Evolutionary conservation across 2,888 invertebrate species (phyloP).

Genomic region (Ischnura elegans): DNA sequence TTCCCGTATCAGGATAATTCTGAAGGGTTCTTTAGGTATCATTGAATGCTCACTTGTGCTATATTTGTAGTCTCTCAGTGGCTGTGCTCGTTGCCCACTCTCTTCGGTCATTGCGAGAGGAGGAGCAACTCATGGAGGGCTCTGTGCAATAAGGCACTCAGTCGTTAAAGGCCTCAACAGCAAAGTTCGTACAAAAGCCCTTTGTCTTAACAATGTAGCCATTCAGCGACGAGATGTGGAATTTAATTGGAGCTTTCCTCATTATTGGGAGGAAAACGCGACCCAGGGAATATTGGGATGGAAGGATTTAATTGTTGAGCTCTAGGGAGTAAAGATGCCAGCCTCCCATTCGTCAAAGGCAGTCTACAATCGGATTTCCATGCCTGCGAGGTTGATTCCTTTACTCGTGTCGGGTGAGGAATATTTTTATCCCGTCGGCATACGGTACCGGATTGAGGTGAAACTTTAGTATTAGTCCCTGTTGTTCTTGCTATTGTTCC

Average conservation of each 20-base stretch:
- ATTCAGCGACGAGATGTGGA: conserved; percentile 25
- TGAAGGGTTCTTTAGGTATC: background rate
- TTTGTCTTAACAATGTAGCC: conserved; percentile 10
- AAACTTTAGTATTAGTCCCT: background rate
- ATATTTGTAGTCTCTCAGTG: background rate
- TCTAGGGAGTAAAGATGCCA: background rate
- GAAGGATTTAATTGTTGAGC: conserved; percentile 26
- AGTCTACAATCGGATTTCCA: background rate
- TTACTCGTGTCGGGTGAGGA: background rate
- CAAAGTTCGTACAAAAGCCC: conserved; percentile 16
- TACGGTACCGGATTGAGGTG: background rate
- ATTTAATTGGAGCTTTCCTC: conserved; percentile 29
- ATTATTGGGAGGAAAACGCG: background rate
- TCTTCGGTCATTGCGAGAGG: background rate
- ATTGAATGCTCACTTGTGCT: background rate
- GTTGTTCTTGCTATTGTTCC: background rate
- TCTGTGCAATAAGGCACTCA: background rate
- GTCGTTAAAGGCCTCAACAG: background rate
- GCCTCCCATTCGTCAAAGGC: background rate
- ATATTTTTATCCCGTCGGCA: background rate
- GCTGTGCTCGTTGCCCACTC: background rate
- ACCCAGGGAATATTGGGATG: background rate
- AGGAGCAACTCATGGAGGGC: background rate
- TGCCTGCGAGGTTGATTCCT: background rate
- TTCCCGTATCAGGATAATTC: background rate